phyloP scores from a whole-genome alignment of 2,888 invertebrate genomes.

The Argyra leucocephala region DNA sequence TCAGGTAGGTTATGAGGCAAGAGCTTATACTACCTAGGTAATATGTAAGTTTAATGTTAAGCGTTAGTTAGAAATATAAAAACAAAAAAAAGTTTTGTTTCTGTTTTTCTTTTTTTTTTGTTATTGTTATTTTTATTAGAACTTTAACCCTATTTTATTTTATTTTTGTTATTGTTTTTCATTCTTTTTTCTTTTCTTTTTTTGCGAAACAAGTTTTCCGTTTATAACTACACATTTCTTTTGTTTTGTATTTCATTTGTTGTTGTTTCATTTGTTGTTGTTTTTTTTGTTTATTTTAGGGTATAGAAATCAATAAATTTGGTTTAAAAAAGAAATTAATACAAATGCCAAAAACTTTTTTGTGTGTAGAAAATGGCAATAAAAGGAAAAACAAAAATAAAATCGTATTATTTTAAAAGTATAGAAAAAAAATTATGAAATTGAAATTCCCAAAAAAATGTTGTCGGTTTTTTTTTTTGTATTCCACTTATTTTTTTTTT shows the following conservation, averaged over 20 bases:
- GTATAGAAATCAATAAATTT: no score
- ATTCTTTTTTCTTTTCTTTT: background rate
- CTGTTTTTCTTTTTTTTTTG: background rate
- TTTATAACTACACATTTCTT: background rate
- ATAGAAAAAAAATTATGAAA: no score
- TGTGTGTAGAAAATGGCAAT: no score
- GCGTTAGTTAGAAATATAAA: background rate
- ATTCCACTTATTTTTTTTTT: no score
- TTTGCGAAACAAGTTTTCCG: background rate
- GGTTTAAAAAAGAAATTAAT: no score
- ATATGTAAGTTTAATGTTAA: conserved; percentile 1
- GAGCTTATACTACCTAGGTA: background rate
- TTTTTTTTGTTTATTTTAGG: background rate
- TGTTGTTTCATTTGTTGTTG: background rate
- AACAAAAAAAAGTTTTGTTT: background rate
- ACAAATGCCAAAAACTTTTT: no score
- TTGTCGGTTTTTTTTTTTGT: no score
- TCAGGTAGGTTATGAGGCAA: background rate
- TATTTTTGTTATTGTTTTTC: no score
- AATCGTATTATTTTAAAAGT: no score
- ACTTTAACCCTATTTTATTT: background rate
- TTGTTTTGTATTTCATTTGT: background rate
- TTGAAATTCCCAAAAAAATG: no score
- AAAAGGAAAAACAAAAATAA: no score
- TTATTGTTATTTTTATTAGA: background rate